phyloP scores from a whole-genome alignment of 2,113 vertebrate genomes.

The Cathartes aura region DNA sequence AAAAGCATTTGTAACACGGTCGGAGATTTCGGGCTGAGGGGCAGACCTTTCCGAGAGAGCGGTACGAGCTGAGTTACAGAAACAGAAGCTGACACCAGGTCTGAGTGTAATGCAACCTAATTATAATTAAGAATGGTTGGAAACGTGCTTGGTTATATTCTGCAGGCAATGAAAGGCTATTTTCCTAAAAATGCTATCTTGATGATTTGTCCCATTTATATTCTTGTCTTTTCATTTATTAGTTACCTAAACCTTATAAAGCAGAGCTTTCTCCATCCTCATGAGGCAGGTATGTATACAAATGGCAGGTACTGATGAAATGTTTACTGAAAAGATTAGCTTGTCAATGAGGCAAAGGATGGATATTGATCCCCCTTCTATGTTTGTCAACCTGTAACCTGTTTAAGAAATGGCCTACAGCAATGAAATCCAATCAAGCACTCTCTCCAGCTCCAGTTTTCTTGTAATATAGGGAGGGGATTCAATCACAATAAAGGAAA shows the following conservation, averaged over 20 bases:
- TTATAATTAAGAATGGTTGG: conserved; percentile 41
- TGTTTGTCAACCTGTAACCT: conserved; percentile 76
- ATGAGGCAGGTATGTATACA: conserved; percentile 69
- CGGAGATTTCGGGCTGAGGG: neutral
- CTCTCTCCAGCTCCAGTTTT: conserved; percentile 66
- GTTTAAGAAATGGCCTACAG: conserved; percentile 76
- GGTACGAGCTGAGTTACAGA: neutral
- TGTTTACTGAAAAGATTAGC: conserved; percentile 79
- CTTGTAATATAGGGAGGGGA: conserved; percentile 62
- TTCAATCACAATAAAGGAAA: conserved; percentile 77
- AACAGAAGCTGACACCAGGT: neutral
- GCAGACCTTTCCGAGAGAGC: neutral
- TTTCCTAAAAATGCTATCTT: conserved; percentile 51
- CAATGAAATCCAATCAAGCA: conserved; percentile 75
- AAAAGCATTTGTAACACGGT: neutral
- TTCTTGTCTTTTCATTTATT: conserved; percentile 69
- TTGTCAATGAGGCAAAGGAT: conserved; percentile 74
- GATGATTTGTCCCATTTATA: conserved; percentile 46
- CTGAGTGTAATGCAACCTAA: conserved; percentile 17
- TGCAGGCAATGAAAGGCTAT: conserved; percentile 41
- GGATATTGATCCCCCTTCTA: conserved; percentile 70
- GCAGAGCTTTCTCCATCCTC: conserved; percentile 47
- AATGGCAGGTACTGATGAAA: conserved; percentile 78
- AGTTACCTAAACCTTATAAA: conserved; percentile 69
- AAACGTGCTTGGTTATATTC: conserved; percentile 17